phyloP scores from a whole-genome alignment of 2,797 vertebrate species.

The Sebastes alutus region DNA sequence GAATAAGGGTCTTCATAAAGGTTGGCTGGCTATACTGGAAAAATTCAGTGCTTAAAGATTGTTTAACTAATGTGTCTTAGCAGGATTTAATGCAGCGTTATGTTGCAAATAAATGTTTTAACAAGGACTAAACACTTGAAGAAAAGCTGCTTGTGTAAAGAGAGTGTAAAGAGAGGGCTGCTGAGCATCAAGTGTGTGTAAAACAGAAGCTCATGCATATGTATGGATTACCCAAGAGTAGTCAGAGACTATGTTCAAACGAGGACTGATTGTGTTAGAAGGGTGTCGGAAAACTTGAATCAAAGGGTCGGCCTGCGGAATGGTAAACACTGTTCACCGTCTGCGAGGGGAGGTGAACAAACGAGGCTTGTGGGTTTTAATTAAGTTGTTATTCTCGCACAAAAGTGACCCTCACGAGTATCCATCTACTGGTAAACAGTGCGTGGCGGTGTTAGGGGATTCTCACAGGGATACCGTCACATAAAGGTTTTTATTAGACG shows the following conservation, averaged over 20 bases:
- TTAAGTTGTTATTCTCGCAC: constrained; percentile 41
- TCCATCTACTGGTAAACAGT: constrained; percentile 3
- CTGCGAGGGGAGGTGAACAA: constrained; percentile 20
- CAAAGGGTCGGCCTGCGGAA: constrained; percentile 26
- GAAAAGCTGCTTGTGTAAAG: constrained; percentile 61
- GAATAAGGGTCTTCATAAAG: not conserved
- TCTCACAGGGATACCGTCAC: constrained; percentile 1
- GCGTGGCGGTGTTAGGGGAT: not conserved
- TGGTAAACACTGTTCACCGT: constrained; percentile 31
- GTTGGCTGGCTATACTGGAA: not conserved
- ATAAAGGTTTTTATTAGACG: not conserved
- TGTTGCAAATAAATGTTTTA: constrained; percentile 67
- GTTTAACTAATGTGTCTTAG: constrained; percentile 58
- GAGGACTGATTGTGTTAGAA: constrained; percentile 24
- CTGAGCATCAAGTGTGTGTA: constrained; percentile 54
- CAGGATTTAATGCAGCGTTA: constrained; percentile 51
- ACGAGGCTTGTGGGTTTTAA: constrained; percentile 45
- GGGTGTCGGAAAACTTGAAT: constrained; percentile 49
- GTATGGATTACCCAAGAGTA: constrained; percentile 46
- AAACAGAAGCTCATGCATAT: constrained; percentile 68
- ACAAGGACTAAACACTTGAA: constrained; percentile 68
- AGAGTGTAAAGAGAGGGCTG: constrained; percentile 32
- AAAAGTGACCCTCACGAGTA: constrained; percentile 14
- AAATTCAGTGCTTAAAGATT: constrained; percentile 36
- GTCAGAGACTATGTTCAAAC: constrained; percentile 36